phyloP scores from a whole-genome alignment of 2,113 vertebrate species.

The Orcinus orca region DNA sequence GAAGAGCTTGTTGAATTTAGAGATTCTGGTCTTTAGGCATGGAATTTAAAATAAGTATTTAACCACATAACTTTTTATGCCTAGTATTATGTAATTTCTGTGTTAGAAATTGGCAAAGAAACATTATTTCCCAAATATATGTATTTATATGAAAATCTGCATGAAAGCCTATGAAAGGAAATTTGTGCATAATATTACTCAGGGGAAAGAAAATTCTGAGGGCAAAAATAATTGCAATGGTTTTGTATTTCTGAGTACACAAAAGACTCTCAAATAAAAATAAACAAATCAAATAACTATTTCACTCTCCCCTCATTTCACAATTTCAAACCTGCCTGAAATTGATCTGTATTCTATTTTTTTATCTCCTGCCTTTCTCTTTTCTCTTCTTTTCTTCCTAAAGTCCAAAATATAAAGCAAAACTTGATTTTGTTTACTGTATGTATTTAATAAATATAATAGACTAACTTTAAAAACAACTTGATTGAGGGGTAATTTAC shows the following conservation, averaged over 20 bases:
- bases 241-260: constrained; percentile 41
- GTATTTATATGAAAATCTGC: constrained; percentile 53
- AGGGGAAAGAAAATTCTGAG: not conserved
- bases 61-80: constrained; percentile 28
- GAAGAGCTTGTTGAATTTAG: constrained; percentile 36
- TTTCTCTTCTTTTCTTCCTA: not conserved
- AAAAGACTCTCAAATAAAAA: constrained; percentile 55
- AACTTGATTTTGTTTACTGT: not conserved
- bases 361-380: not conserved
- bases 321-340: not conserved
- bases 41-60: constrained; percentile 40
- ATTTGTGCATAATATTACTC: constrained; percentile 53
- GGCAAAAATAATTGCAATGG: not conserved
- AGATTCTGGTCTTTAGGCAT: constrained; percentile 24
- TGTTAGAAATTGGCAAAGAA: constrained; percentile 69
- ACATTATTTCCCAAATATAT: constrained; percentile 54
- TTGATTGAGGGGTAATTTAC: not conserved
- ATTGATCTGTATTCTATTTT: not conserved
- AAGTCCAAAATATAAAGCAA: not conserved
- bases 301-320: not conserved
- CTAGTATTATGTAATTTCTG: constrained; percentile 63
- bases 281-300: not conserved
- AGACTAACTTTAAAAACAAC: not conserved
- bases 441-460: not conserved
- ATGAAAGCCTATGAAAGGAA: constrained; percentile 44